Conservation (phyloP, 2,113 vertebrate genomes). For the Cephalopholis sonnerati region DNA sequence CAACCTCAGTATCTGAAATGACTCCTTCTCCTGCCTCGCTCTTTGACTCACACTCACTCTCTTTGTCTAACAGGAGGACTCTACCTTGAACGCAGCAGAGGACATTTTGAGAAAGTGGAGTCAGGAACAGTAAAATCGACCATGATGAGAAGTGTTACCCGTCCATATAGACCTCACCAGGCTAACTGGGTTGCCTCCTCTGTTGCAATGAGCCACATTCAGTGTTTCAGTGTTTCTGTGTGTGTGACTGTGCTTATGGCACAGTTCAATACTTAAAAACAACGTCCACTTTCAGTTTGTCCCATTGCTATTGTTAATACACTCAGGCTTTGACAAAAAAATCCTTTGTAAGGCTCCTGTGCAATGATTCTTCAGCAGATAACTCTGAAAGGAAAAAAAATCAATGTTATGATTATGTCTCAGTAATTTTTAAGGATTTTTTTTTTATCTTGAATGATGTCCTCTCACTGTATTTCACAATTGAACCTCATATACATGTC, state of each 20-base stretch:
- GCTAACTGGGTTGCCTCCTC: not conserved
- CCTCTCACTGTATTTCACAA: not conserved
- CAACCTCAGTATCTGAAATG: not conserved
- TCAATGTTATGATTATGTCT: not conserved
- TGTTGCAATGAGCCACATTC: not conserved
- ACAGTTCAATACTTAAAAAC: not conserved
- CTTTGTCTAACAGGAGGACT: constrained; percentile 86
- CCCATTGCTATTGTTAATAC: not conserved
- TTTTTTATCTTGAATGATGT: not conserved
- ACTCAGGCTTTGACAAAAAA: not conserved
- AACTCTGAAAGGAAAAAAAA: not conserved
- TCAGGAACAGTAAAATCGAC: constrained; percentile 38
- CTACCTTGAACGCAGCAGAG: constrained; percentile 90
- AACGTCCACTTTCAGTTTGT: not conserved
- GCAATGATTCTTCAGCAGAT: not conserved
- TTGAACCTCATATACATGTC: not conserved
- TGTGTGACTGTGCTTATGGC: not conserved
- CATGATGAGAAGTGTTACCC: not conserved
- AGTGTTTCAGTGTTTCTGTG: not conserved
- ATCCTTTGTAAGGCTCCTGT: not conserved
- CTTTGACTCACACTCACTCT: not conserved
- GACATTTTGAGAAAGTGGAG: constrained; percentile 90
- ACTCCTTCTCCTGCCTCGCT: not conserved
- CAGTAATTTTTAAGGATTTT: not conserved
- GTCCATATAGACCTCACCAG: not conserved